phyloP scores from a whole-genome alignment of 2,113 vertebrate genomes.

The Gobius niger region DNA sequence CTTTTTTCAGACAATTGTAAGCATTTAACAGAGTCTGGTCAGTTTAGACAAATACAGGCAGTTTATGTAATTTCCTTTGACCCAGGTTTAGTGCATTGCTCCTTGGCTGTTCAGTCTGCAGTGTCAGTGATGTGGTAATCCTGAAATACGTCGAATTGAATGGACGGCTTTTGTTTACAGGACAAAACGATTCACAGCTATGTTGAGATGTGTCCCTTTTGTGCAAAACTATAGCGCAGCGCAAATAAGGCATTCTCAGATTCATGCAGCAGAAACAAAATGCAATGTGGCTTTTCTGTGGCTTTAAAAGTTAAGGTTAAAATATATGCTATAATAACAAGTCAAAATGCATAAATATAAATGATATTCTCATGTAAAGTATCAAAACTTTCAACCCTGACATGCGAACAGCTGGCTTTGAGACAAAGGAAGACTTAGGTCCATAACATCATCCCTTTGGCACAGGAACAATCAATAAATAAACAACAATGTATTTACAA shows the following conservation, averaged over 20 bases:
- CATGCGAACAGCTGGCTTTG: slow-evolving; percentile 9
- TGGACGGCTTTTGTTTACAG: slow-evolving; percentile 13
- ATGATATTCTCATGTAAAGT: not conserved
- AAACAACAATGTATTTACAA: not conserved
- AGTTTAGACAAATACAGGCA: slow-evolving; percentile 27
- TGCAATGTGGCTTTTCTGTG: not conserved
- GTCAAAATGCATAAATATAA: slow-evolving; percentile 3
- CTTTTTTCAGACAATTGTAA: slow-evolving; percentile 6
- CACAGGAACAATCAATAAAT: slow-evolving; percentile 1
- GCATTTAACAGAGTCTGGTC: slow-evolving; percentile 13
- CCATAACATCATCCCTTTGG: slow-evolving; percentile 10
- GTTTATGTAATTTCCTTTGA: slow-evolving; percentile 11
- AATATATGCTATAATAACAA: not conserved
- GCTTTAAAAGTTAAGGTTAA: not conserved
- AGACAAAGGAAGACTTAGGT: slow-evolving; percentile 7
- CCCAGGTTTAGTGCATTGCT: not conserved
- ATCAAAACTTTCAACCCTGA: not conserved
- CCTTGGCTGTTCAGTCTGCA: not conserved
- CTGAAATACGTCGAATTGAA: slow-evolving; percentile 10
- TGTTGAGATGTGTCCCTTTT: slow-evolving; percentile 3
- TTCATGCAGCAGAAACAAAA: slow-evolving; percentile 25
- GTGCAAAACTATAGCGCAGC: slow-evolving; percentile 12
- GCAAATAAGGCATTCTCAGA: slow-evolving; percentile 28
- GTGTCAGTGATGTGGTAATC: slow-evolving; percentile 3
- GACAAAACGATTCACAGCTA: slow-evolving; percentile 12